A percentile compares a stretch with the other conserved stretches of the same genome.
These are phyloP conservation scores for Tigriopus californicus DNA, from an alignment of 2,888 invertebrate genomes.

Conservation along the genomic window DNA sequence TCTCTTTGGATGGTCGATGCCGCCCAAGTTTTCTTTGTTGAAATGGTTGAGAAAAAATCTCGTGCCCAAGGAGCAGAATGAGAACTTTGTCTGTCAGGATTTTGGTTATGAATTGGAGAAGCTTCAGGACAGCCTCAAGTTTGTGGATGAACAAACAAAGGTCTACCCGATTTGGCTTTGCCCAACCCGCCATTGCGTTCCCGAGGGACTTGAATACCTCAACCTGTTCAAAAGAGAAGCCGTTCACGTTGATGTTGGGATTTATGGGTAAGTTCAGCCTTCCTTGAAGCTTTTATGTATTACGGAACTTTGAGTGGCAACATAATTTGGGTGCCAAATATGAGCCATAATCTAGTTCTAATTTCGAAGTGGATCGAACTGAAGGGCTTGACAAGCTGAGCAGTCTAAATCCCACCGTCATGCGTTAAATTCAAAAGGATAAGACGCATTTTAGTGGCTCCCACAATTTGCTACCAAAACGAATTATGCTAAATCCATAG, in stretches of 20 bases:
- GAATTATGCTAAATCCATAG: no score
- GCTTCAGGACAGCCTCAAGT: not conserved
- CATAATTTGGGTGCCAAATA: not conserved
- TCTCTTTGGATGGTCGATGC: conserved; percentile 12
- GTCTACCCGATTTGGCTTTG: conserved; percentile 12
- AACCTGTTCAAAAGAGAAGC: not conserved
- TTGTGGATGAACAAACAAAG: not conserved
- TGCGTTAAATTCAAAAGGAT: no score
- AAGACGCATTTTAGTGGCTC: no score
- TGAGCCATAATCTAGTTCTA: not conserved
- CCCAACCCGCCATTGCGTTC: conserved; percentile 3
- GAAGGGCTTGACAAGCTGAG: no score
- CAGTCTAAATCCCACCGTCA: no score
- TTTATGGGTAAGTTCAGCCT: conserved; percentile 8
- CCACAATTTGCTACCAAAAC: no score
- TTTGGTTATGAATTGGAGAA: conserved; percentile 5
- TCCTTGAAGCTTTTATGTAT: not conserved
- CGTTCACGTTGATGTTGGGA: conserved; percentile 7
- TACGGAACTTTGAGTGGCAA: not conserved
- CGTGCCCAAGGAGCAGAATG: not conserved
- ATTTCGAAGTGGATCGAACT: no score
- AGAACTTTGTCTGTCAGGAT: conserved; percentile 12
- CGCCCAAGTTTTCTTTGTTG: conserved; percentile 11
- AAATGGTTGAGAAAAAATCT: conserved; percentile 4
- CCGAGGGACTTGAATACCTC: not conserved